These are phyloP conservation scores for Geodia barretti DNA, from an alignment of 37 sponge, comb jelly and placozoan species.

Conservation along the genomic window DNA sequence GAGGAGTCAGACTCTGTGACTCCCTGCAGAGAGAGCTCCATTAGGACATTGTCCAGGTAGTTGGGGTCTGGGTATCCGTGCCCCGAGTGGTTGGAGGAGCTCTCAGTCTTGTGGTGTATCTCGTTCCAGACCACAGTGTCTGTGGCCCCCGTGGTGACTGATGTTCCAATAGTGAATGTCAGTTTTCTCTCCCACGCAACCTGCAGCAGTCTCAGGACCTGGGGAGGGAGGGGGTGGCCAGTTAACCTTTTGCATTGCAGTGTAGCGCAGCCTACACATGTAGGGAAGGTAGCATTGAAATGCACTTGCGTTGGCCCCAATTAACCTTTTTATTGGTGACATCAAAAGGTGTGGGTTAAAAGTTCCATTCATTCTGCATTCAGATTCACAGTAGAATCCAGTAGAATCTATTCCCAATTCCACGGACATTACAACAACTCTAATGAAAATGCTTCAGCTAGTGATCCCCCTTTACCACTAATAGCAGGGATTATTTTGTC, in stretches of 20 bases:
- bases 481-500: no score
- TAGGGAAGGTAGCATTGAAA: background rate
- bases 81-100: slow-evolving; percentile 61
- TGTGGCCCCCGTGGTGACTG: slow-evolving; percentile 83
- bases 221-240: background rate
- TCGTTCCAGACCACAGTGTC: slow-evolving; percentile 98
- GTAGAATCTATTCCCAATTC: no score
- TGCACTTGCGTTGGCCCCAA: background rate
- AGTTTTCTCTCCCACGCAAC: slow-evolving; percentile 91
- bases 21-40: slow-evolving; percentile 93
- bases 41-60: slow-evolving; percentile 87
- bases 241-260: background rate
- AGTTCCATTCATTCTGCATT: no score
- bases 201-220: slow-evolving; percentile 85
- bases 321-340: background rate
- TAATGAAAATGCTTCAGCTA: no score
- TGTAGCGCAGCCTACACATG: background rate
- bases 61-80: slow-evolving; percentile 98
- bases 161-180: slow-evolving; percentile 96
- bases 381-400: no score
- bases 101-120: slow-evolving; percentile 98
- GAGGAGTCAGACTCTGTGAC: slow-evolving; percentile 51
- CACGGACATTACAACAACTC: no score
- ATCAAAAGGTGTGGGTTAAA: no score
- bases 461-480: no score